Evolutionary conservation across 2,113 vertebrate genomes (phyloP).

Genomic region (Barnardius zonarius): DNA sequence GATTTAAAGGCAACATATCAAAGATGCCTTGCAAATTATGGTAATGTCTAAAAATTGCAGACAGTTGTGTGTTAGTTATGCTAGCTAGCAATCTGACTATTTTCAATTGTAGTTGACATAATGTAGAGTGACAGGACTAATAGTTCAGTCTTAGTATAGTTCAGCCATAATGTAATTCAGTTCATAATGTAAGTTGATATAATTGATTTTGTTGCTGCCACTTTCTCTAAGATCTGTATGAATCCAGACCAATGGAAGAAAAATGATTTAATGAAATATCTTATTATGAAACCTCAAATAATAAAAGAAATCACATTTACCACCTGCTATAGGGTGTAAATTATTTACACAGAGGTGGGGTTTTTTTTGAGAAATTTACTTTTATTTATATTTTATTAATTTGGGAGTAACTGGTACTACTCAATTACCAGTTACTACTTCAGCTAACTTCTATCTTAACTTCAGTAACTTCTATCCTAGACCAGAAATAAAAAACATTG

Average conservation of each 20-base stretch:
- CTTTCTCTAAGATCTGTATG: neutral
- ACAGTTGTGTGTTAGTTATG: neutral
- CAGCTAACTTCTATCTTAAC: too few relatives aligned
- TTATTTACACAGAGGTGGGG: neutral
- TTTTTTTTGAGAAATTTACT: neutral
- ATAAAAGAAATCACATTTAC: neutral
- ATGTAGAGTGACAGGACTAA: neutral
- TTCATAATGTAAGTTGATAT: neutral
- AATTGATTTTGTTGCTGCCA: neutral
- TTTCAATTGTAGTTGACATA: neutral
- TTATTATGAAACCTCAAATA: neutral
- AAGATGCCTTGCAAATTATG: slow-evolving; percentile 52
- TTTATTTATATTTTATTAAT: neutral
- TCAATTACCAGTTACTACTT: neutral
- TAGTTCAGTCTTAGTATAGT: neutral
- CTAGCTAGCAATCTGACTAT: neutral
- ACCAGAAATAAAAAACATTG: neutral
- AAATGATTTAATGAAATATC: neutral
- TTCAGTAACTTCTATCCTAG: neutral
- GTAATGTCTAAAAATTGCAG: slow-evolving; percentile 33
- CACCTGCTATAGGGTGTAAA: neutral
- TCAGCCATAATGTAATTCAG: neutral
- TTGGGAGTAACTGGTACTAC: neutral
- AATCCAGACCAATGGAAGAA: neutral
- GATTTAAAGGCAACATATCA: slow-evolving; percentile 1